A percentile compares a stretch with the other conserved stretches of the same genome.
Evolutionary conservation across 2,888 invertebrate species (phyloP).

Genomic region (Margaritifera margaritifera): DNA sequence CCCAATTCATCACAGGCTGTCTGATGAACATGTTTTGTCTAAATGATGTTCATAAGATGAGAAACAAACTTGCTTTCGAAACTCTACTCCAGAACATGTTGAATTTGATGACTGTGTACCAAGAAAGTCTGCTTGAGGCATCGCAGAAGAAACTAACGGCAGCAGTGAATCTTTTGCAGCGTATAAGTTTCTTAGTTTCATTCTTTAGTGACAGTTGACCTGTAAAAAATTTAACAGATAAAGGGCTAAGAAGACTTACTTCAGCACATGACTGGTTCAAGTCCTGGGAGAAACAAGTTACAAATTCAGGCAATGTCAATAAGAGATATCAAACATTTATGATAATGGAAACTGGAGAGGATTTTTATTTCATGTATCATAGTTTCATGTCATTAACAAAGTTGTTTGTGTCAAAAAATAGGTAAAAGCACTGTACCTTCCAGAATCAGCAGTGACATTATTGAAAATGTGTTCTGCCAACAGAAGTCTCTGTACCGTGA

Average conservation of each 20-base stretch:
- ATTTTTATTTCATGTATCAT: not conserved
- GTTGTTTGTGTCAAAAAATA: not conserved
- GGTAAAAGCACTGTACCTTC: not conserved
- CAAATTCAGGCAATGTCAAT: not conserved
- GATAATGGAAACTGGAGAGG: not conserved
- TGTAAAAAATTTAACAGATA: too few relatives aligned
- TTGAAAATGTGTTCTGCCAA: slow-evolving; percentile 13
- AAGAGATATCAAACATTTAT: not conserved
- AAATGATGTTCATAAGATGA: too few relatives aligned
- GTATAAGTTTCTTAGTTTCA: too few relatives aligned
- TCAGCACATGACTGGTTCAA: not conserved
- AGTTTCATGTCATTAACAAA: not conserved
- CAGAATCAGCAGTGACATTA: slow-evolving; percentile 15
- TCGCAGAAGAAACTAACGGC: too few relatives aligned
- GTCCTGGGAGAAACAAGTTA: not conserved
- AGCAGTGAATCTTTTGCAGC: too few relatives aligned
- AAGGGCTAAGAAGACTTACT: not conserved
- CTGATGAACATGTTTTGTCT: too few relatives aligned
- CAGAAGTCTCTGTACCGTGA: not conserved
- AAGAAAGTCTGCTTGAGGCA: too few relatives aligned
- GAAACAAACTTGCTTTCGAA: too few relatives aligned
- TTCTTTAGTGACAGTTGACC: too few relatives aligned
- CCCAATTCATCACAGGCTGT: too few relatives aligned
- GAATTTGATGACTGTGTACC: too few relatives aligned
- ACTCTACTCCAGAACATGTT: too few relatives aligned